Base-by-base conservation (phyloP, 2,113 vertebrate species). In the Ardeotis arabs region DNA sequence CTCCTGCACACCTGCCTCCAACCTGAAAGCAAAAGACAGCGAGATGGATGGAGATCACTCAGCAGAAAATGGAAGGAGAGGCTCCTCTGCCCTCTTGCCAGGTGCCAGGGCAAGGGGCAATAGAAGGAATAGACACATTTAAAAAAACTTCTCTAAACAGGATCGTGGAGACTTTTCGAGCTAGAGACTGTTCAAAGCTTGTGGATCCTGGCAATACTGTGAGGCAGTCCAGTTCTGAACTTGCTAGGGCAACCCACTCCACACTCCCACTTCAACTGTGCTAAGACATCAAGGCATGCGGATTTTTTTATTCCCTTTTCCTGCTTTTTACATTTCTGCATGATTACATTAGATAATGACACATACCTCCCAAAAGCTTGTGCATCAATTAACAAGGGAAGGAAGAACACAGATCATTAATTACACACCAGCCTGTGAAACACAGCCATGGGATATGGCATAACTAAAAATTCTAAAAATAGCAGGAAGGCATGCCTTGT, bases 51-150 rank as follows among this genome's bases (percentile, higher is more conserved):
- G 92, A 94, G 95, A 95, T 95, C 89, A 92, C 87, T 95, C 74
- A 73, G 84, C 62, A 87, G 95, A 89, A 96, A 93, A 95, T 79
- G 88, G 77, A 89, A 58, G 84, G 93, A 95, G 89, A 82, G 87
- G 89, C 44, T 96, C 94, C 74, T 87, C 89, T 96, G 94, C 93
- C 91, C 94, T 94, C 89, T 91, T 93, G 81, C 92, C 89, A 93
- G 69, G 63, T 62, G 74, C 69, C 81, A 73, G 92, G 84, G 91
- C 92, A 96, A 93, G 84, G 81, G 83, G 74, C 92, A 84, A 67
- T 35, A 82, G 80, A 91, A 78, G 56, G 75, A 89, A 82, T 56
- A 92, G 80, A 69, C 31, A 39, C 62, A 45, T 70, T 79, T 87
- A 72, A 93, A 94, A 55, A 27, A 59, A 70, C 53, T 90, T 62